Evolutionary conservation across 1,140 invertebrate genomes (phyloP), one percentile per base, ranked within the genome.

Genomic region (Camponotus floridanus): DNA sequence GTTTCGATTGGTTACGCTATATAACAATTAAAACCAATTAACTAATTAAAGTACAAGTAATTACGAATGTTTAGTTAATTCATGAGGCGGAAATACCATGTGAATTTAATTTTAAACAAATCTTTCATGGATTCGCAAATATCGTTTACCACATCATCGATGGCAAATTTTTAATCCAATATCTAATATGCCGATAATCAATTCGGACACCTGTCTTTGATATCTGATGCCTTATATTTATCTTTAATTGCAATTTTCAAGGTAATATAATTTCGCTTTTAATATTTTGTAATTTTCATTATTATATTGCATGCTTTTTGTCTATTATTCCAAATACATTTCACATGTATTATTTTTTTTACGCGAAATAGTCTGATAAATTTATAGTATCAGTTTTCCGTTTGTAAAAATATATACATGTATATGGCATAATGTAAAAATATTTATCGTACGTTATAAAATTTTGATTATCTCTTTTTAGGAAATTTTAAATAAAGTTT

Each of bases 151-250:
- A 21, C 31, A 36, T 57, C 33, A 61, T 8, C 5, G 8, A n/a
- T 36, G 15, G 21, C n/a, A 33, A 42, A 31, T 71, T 81, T 59
- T 81, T 73, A 81, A 79, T 81, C 51, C 21, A 31, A 81, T 61
- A 81, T 36, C 6, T 39, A 26, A 51, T 51, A 51, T 51, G 13
- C 45, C 18, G 21, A 73, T 73, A 83, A 83, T 81, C 26, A 15
- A 21, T 26, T 26, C 26, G 26, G 26, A 71, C 39, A 33, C 26
- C 39, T 83, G 42, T 62, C 31, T 26, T 26, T 61, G 64, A 67
- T 68, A 42, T 33, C 8, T 1, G 13, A 33, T 78, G 31, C 31
- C 42, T 61, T 36, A n/a, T 45, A 26, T 39, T 59, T 0, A n/a
- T 21, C n/a, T 73, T 39, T 21, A 26, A 36, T 39, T 57, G 15